Evolutionary conservation across 2,888 invertebrate genomes (phyloP), one percentile per base, ranked within the genome.

Genomic region (Melanophora roralis): DNA sequence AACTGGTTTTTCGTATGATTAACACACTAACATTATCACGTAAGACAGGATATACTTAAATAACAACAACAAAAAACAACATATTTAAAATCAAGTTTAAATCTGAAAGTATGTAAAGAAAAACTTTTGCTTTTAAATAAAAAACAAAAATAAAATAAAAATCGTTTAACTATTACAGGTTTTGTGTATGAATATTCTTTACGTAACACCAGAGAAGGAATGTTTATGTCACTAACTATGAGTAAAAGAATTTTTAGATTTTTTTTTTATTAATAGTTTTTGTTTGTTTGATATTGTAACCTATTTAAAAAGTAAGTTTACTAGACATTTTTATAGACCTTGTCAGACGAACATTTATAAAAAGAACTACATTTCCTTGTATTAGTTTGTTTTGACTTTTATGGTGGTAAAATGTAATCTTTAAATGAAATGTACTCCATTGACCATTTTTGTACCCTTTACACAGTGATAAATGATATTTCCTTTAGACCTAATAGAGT

Each of bases 1-100:
- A 80, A 80, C 80, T 72, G 72, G 80, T 77, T 76, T 69, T 65
- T 38, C 43, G 64, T 45, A 80, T 73, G 53, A 62, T 80, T 80
- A 80, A 76, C 80, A 80, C 77, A 80, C 72, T 80, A 64, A 80
- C 80, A 75, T 76, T 65, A 53, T 14, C 43, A 45, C 32, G 14
- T 60, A 32, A 40, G 49, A 27, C 32, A 60, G 59, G 51, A 71
- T 40, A 51, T 32, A 43, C 23, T 9, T 36, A 16, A 14, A 45
- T 0, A 32, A 21, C 21, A 11, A 9, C 9, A 1, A 49, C 0
- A 1, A 45, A 23, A 2, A 40, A 2, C 8, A 19, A 4, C 2
- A 23, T 14, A 32, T 51, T 32, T 51, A 3, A 60, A 60, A 49
- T 51, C 49, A 60, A 53, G 62, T 64, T 55, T 34, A 53, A 21